Conservation (phyloP, 2,888 invertebrate species). For the Zeuzera pyrina region DNA sequence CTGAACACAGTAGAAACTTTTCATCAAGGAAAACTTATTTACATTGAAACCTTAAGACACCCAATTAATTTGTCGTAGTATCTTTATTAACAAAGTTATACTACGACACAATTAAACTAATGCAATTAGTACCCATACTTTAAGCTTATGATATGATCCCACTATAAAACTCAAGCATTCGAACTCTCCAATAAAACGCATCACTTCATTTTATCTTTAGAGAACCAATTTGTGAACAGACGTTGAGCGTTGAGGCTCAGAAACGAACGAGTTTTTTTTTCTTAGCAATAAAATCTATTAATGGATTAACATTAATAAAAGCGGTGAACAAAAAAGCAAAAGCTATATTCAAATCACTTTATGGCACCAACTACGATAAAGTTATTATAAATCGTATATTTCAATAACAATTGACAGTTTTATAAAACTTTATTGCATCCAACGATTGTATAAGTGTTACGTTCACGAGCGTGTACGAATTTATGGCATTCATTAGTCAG, state of each 20-base stretch:
- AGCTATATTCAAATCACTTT: too few species aligned
- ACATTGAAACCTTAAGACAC: too few species aligned
- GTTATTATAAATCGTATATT: constrained; percentile 30
- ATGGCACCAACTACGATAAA: constrained; percentile 32
- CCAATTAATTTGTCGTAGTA: too few species aligned
- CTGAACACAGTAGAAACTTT: too few species aligned
- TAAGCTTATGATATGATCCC: too few species aligned
- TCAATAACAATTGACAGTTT: constrained; percentile 31
- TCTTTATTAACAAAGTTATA: too few species aligned
- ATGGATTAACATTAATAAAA: constrained; percentile 60
- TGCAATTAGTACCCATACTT: too few species aligned
- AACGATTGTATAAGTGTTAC: constrained; percentile 9
- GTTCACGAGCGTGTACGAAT: background rate
- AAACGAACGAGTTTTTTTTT: constrained; percentile 39
- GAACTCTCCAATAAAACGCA: constrained; percentile 39
- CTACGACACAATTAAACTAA: too few species aligned
- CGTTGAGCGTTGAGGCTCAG: too few species aligned
- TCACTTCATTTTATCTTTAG: constrained; percentile 37
- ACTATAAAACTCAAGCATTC: constrained; percentile 37
- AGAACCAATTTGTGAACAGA: constrained; percentile 56
- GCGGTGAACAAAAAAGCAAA: constrained; percentile 38
- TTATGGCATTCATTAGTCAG: constrained; percentile 1
- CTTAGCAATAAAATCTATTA: constrained; percentile 50
- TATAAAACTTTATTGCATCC: constrained; percentile 28
- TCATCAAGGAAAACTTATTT: too few species aligned